Conservation (phyloP, 2,113 vertebrate species). For the Herpetotheres cachinnans region DNA sequence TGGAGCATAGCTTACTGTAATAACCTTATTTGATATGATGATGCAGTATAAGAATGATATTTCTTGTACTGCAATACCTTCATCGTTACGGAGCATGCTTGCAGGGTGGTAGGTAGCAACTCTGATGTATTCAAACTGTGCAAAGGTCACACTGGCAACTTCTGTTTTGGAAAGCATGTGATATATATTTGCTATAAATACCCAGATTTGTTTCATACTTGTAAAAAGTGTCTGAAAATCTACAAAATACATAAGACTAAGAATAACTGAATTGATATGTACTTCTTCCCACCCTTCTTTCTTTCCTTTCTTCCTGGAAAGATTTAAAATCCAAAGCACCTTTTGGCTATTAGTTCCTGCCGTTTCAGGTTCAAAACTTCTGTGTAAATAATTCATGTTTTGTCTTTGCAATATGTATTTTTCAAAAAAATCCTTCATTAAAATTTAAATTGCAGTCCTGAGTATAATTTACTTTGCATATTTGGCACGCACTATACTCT, state of each 20-base stretch:
- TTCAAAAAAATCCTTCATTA: not conserved
- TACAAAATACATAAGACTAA: not conserved
- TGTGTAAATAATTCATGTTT: not conserved
- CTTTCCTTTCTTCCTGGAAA: not conserved
- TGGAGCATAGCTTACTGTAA: not conserved
- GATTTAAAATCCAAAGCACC: not conserved
- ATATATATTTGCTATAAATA: not conserved
- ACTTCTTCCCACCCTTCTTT: not conserved
- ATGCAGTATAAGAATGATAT: not conserved
- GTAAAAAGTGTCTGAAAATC: not conserved
- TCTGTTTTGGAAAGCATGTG: not conserved
- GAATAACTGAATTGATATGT: not conserved
- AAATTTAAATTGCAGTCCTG: not conserved
- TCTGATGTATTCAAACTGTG: not conserved
- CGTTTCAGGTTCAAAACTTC: not conserved
- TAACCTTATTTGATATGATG: not conserved
- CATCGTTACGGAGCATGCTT: rapidly evolving
- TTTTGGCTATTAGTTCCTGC: not conserved
- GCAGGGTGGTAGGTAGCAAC: not conserved
- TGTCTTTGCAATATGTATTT: not conserved
- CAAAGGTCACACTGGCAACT: not conserved
- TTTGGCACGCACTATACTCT: not conserved
- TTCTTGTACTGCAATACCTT: not conserved
- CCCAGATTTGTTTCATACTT: not conserved
- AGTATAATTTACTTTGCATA: constrained; percentile 1